Evolutionary conservation across 2,797 vertebrate genomes (phyloP).

Genomic region (Pseudochirops cupreus): DNA sequence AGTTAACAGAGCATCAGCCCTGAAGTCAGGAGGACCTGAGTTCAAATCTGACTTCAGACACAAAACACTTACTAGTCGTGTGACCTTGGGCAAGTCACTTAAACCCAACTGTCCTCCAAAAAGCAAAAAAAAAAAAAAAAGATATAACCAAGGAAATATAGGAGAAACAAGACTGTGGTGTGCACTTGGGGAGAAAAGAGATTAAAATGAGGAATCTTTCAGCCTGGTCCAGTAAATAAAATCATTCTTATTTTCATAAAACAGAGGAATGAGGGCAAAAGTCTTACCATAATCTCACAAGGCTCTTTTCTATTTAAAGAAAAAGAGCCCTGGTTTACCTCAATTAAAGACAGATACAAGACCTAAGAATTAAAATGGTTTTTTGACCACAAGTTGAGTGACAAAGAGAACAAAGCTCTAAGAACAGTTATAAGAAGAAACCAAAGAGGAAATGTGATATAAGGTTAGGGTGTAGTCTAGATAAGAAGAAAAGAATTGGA

Average conservation of each 20-base stretch:
- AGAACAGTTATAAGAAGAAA: not conserved
- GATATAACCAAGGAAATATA: not conserved
- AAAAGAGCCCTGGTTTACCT: not conserved
- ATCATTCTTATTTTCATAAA: not conserved
- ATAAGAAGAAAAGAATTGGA: not conserved
- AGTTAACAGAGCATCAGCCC: too few relatives aligned
- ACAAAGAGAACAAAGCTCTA: not conserved
- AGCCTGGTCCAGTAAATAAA: not conserved
- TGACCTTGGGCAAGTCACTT: too few relatives aligned
- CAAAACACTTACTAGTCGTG: too few relatives aligned
- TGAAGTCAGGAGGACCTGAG: too few relatives aligned
- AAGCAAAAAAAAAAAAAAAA: not conserved
- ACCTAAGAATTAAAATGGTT: not conserved
- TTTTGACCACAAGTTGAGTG: not conserved
- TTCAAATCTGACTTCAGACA: too few relatives aligned
- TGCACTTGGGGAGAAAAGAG: not conserved
- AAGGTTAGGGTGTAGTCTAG: not conserved
- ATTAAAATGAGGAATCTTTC: not conserved
- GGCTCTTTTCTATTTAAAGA: not conserved
- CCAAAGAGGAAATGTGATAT: not conserved
- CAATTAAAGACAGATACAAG: not conserved
- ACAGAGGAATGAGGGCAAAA: not conserved
- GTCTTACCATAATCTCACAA: not conserved
- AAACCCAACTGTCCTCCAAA: too few relatives aligned
- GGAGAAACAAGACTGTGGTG: not conserved